These are phyloP conservation scores for Eutrigla gurnardus DNA, from an alignment of 2,797 vertebrate species.

Conservation along the genomic window DNA sequence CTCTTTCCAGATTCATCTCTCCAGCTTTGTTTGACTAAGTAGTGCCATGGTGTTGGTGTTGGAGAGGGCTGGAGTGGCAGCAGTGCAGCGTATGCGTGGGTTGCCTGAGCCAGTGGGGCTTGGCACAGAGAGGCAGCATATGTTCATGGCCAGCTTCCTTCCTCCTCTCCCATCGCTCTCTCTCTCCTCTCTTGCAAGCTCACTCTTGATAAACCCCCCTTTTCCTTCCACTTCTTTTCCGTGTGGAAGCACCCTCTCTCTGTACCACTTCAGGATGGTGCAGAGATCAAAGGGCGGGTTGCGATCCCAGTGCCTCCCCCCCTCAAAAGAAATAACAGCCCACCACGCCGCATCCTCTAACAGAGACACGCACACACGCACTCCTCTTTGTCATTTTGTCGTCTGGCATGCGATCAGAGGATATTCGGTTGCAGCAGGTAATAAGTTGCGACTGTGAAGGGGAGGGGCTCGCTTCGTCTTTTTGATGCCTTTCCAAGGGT, in stretches of 20 bases:
- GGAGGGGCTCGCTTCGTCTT: constrained; percentile 52
- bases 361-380: constrained; percentile 20
- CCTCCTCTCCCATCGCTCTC: constrained; percentile 59
- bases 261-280: constrained; percentile 2
- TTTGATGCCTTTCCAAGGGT: constrained; percentile 76
- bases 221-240: constrained; percentile 7
- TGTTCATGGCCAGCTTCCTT: constrained; percentile 78
- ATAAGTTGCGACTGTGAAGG: constrained; percentile 57
- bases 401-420: constrained; percentile 77
- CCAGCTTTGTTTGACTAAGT: constrained; percentile 82
- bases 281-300: constrained; percentile 64
- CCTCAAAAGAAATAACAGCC: constrained; percentile 51
- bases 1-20: constrained; percentile 79
- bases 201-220: constrained; percentile 44
- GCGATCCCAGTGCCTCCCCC: constrained; percentile 39
- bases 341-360: constrained; percentile 33
- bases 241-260: too few relatives aligned
- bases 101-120: constrained; percentile 78
- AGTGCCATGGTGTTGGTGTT: constrained; percentile 78
- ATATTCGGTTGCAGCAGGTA: constrained; percentile 59
- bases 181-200: constrained; percentile 14
- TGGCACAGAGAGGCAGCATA: constrained; percentile 80
- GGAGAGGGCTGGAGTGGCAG: constrained; percentile 71
- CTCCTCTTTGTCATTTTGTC: constrained; percentile 75
- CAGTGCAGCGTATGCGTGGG: constrained; percentile 75